phyloP scores from a whole-genome alignment of 2,888 invertebrate genomes.

The Drosophila limbata region DNA sequence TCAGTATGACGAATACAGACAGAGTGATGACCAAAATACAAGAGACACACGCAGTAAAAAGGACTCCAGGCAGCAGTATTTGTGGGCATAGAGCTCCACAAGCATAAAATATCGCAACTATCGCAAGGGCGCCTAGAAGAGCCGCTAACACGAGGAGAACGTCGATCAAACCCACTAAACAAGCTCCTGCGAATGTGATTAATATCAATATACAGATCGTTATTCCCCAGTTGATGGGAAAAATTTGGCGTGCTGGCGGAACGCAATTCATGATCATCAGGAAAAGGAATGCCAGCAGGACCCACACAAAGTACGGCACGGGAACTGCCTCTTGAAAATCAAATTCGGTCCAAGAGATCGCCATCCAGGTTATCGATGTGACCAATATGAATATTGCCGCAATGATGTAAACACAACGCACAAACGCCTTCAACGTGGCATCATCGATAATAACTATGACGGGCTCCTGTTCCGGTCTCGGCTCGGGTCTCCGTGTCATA shows the following conservation, averaged over 20 bases:
- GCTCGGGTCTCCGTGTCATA: neutral
- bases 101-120: neutral
- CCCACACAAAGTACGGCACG: conserved; percentile 36
- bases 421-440: conserved; percentile 6
- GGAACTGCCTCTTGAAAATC: neutral
- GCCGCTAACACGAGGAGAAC: neutral
- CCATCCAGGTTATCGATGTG: conserved; percentile 26
- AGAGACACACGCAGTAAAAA: neutral
- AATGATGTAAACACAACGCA: conserved; percentile 19
- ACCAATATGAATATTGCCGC: conserved; percentile 5
- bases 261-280: conserved; percentile 19
- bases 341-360: neutral
- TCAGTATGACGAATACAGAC: neutral
- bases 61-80: neutral
- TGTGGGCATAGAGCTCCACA: conserved; percentile 8
- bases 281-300: conserved; percentile 9
- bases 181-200: neutral
- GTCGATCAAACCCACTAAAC: neutral
- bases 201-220: neutral
- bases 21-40: neutral
- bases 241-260: conserved; percentile 4
- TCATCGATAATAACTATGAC: conserved; percentile 7
- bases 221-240: conserved; percentile 19
- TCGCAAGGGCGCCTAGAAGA: neutral
- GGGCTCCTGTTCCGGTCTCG: neutral